Base-by-base conservation (phyloP, 1,140 invertebrate species). In the Drosophila arawakana region DNA sequence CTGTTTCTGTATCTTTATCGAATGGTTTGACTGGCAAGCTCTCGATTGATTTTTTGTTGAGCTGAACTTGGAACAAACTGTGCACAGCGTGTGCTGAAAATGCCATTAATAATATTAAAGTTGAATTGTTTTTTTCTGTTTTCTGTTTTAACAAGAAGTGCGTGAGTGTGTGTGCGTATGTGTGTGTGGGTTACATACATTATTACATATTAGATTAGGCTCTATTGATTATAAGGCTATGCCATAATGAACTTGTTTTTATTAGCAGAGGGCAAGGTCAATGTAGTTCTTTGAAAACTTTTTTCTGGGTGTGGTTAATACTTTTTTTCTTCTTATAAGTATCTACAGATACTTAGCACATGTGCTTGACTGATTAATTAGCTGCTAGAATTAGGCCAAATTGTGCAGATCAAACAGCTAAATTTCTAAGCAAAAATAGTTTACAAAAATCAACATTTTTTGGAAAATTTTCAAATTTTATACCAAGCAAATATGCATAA, bases 201-300 rank as follows among this genome's bases (percentile, higher is more conserved):
- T 75, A 78, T 78, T 78, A 71, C 73, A 78, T 67, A 75, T 78
- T 71, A 78, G 73, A 78, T 78, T 75, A 71, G 67, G 76, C 55
- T 61, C 55, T 52, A 76, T 75, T 78, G 76, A 78, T 78, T 66
- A 44, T 47, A 61, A 54, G 59, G 41, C 47, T 61, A 57, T 55
- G 46, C 43, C 49, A 50, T 75, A 78, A 78, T 78, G 67, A 78
- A 78, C 76, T 78, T 78, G 76, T 78, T 78, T 75, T 61, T 57
- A n/a, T 41, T 21, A 30, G 41, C 41, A 41, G 54, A 18, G 54
- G 46, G 37, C 71, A 73, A 73, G 71, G 71, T 73, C 65, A 73
- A 73, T 75, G 54, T 61, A 70, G 55, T 57, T 10, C 21, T 13
- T 46, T 30, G 8, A 59, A 59, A 46, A 9, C 8, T 59, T 39